phyloP scores from a whole-genome alignment of 2,888 invertebrate genomes.

The Drosophila borealis region DNA sequence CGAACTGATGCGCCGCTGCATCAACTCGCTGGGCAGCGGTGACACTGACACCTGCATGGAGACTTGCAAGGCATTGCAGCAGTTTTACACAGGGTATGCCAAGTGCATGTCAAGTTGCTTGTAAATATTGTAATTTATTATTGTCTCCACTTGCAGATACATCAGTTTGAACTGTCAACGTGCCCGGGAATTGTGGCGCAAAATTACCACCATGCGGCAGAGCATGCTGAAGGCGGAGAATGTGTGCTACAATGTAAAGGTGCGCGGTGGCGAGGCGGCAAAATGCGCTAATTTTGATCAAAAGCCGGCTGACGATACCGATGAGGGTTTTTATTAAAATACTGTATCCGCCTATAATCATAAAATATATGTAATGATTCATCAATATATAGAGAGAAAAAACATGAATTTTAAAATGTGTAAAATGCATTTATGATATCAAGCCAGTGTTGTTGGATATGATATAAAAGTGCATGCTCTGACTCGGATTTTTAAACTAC shows the following conservation, averaged over 20 bases:
- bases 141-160: slow-evolving; percentile 73
- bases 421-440: too few species aligned
- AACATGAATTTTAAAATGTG: too few species aligned
- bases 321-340: slow-evolving; percentile 85
- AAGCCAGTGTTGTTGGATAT: too few species aligned
- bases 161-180: slow-evolving; percentile 86
- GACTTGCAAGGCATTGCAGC: slow-evolving; percentile 90
- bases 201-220: slow-evolving; percentile 89
- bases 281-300: slow-evolving; percentile 85
- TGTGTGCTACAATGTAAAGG: slow-evolving; percentile 92
- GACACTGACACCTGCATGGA: slow-evolving; percentile 90
- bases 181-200: slow-evolving; percentile 89
- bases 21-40: slow-evolving; percentile 92
- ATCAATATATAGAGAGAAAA: background rate
- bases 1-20: slow-evolving; percentile 95
- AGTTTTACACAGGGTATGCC: slow-evolving; percentile 81
- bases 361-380: background rate
- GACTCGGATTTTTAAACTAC: too few species aligned
- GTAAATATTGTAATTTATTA: background rate
- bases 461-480: too few species aligned
- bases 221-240: slow-evolving; percentile 93
- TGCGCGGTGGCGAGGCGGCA: slow-evolving; percentile 91
- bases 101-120: background rate
- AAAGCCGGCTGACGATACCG: slow-evolving; percentile 83
- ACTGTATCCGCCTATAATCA: background rate